Base-by-base conservation (phyloP, 2,888 invertebrate species). In the Andricus quercusramuli region DNA sequence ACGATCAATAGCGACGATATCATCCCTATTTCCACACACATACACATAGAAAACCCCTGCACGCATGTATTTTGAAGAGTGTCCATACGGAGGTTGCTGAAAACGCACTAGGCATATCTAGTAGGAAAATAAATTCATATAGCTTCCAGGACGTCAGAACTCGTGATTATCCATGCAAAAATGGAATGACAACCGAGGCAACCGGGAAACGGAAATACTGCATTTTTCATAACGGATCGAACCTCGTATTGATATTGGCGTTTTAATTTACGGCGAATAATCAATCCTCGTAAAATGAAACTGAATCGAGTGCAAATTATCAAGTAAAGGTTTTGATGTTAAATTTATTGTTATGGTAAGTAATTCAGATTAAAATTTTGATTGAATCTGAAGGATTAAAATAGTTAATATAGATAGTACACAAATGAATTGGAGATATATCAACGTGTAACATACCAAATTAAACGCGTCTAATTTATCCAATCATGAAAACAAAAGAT, bases 1-100 rank as follows among this genome's bases (percentile, higher is more conserved):
- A n/a, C 74, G 74, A 74, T 74, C 74, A 74, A 74, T 74, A 74
- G 74, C 56, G 32, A 74, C 56, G 74, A 74, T 74, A 74, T 56
- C 74, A 56, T 74, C 74, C 74, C 74, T 74, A 74, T 74, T 74
- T 74, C 51, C 56, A 51, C 74, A 32, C 37, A 56, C 47, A 44
- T 37, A 20, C 37, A 74, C 68, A 44, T 74, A 29, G 17, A 74
- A 70, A 47, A 51, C 25, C 44, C 25, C 29, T 17, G 56, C 56
- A 74, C 70, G 32, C 74, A 74, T 56, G 70, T 74, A 47, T 67
- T 44, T 74, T 74, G 29, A 6, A 29, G 20, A 47, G 29, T 74
- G 56, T 56, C 29, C 13, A n/a, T 13, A 51, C 11, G 17, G 22
- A 15, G 25, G 11, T 47, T 25, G 70, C 32, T 47, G 32, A 47